phyloP scores from a whole-genome alignment of 2,888 invertebrate genomes.

The Hypselothyrea guttata region DNA sequence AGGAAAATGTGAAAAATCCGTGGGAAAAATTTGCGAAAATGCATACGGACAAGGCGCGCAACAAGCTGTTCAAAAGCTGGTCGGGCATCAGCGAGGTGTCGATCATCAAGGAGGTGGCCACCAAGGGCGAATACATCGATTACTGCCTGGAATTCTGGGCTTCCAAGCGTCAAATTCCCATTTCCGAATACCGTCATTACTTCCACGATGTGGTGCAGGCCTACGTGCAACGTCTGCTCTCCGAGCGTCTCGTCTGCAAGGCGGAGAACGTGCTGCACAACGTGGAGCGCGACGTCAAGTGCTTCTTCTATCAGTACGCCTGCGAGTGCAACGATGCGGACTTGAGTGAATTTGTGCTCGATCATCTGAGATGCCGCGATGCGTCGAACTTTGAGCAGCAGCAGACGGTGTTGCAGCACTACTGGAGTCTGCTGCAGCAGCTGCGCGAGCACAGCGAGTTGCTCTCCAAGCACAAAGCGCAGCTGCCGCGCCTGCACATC shows the following conservation, averaged over 20 bases:
- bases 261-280: constrained; percentile 78
- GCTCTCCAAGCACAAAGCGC: constrained; percentile 29
- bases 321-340: constrained; percentile 84
- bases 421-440: constrained; percentile 76
- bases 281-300: constrained; percentile 78
- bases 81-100: constrained; percentile 77
- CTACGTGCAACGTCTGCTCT: constrained; percentile 79
- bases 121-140: constrained; percentile 81
- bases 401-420: constrained; percentile 69
- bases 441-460: constrained; percentile 59
- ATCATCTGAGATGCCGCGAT: constrained; percentile 85
- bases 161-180: constrained; percentile 63
- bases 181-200: constrained; percentile 69
- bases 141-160: constrained; percentile 80
- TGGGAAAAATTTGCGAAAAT: constrained; percentile 32
- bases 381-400: constrained; percentile 75
- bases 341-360: constrained; percentile 86
- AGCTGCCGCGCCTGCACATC: constrained; percentile 73
- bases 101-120: constrained; percentile 81
- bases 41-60: constrained; percentile 66
- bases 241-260: constrained; percentile 79
- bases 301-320: constrained; percentile 83
- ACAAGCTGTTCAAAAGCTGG: constrained; percentile 80
- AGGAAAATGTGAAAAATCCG: constrained; percentile 36
- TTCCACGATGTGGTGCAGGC: constrained; percentile 80